Base-by-base conservation (phyloP, 2,888 invertebrate species). In the Xanthia icteritia region DNA sequence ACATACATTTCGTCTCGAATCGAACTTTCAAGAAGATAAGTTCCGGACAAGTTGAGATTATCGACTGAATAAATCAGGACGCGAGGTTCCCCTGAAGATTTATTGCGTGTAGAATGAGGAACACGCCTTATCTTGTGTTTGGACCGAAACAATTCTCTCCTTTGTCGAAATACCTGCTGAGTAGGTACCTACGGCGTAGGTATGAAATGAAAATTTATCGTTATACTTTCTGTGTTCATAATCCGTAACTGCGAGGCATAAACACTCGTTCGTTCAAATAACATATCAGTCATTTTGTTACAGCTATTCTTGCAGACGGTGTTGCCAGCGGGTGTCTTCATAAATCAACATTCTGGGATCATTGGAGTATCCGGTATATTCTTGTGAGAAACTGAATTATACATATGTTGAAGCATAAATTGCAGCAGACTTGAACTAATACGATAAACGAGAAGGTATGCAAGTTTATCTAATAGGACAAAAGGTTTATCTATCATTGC, bases 11-110 rank as follows among this genome's bases (percentile, higher is more conserved):
- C 81, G 82, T 88, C 83, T 84, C 86, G 81, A 88, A 88, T 88
- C 87, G 82, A 92, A 92, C 88, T 90, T 91, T 90, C 83, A 81
- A 88, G 80, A 76, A 90, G 90, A 90, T 90, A 92, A 92, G 91
- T 92, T 90, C 88, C 88, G 88, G 87, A 90, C 90, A 91, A 90
- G 90, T 89, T 89, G 88, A 92, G 92, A 93, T 94, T 93, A 93
- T 94, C 92, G 92, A 89, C 86, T 90, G 90, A 91, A 94, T 94
- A 93, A 93, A 93, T 94, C 94, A 93, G 89, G 90, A 86, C 86
- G 84, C 84, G 90, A 92, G 92, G 91, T 92, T 90, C 89, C 82
- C 81, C 80, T 78, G 64, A 88, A 91, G 92, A 94, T 94, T 93
- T 93, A 94, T 93, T 89, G 84, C 89, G 78, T 86, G 86, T 84